Evolutionary conservation across 2,888 invertebrate genomes (phyloP), one percentile per base, ranked within the genome.

Genomic region (Agrotis exclamationis): DNA sequence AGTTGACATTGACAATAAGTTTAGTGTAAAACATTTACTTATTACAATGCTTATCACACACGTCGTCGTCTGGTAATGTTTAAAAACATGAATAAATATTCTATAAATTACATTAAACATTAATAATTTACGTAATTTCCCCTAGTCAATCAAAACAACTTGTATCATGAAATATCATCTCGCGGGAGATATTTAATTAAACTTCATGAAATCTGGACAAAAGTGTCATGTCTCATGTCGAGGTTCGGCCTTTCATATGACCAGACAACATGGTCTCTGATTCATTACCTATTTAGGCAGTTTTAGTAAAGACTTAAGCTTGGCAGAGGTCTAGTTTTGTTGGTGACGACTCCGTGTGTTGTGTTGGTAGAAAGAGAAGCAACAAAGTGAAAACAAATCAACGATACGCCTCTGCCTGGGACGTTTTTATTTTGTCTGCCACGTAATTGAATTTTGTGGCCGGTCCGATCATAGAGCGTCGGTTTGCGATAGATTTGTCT

Each of bases 391-490:
- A 93, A 94, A 94, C 93, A 93, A 94, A 95, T 95, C 93, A 92
- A 92, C 92, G 92, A 91, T 91, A 92, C 91, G 88, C 88, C 90
- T 85, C 88, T 88, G 90, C 85, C 88, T 87, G 91, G 84, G 88
- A 88, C 89, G 90, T 93, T 95, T 95, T 95, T 94, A 93, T 94
- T 94, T 95, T 92, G 93, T 95, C 93, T 94, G 91, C 90, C 89
- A 89, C 90, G 93, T 94, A 94, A 95, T 95, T 94, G 94, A 95
- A 95, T 95, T 95, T 92, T 92, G 94, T 92, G 94, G 94, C 90
- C 84, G 86, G 87, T 88, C 87, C 92, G 88, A 91, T 94, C 92
- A 93, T 92, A 90, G 85, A 87, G 86, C 86, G 73, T 74, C 73
- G 86, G 86, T 84, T 85, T 70, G 85, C 74, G 82, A 80, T 86